Base-by-base conservation (phyloP, 1,140 invertebrate species). In the Bicyclus anynana region DNA sequence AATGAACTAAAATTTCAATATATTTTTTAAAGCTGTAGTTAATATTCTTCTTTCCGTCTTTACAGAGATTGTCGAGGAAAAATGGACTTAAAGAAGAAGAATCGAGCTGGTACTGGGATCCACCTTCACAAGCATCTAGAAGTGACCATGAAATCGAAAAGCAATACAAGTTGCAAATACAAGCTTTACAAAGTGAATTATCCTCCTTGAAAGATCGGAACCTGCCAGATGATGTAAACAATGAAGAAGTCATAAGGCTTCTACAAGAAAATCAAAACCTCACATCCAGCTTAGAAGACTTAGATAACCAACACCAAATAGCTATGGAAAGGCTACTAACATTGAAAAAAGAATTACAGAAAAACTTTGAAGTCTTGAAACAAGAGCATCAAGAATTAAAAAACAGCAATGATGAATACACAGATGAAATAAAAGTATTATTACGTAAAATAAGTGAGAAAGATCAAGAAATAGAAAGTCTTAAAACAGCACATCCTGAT, bases 231-330 rank as follows among this genome's bases (percentile, higher is more conserved):
- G 46, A 67, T 16, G 64, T 59, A 33, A 58, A 65, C 23, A 66
- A 80, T 18, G 73, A 77, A 49, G 75, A 81, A 66, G 17, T 84
- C 3, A 58, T 68, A 54, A 66, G 73, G 18, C 72, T 92, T 12
- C 74, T 75, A 48, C 89, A 88, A 64, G 90, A 89, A 65, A 92
- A 93, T 66, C 81, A 84, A 55, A 89, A 88, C 62, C 74, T 94
- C 23, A 85, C 89, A 4, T 67, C 60, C 5, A 93, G 90, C 59
- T 84, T 95, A 21, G 93, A 94, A 58, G 93, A 95, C 73, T 80
- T 96, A 62, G 94, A 95, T 72, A 88, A 74, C 37, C 94, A 95
- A 74, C 93, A 95, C 72, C 90, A 93, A 60, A 77, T 90, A 60
- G 93, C 93, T 0, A 92, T 94, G 80, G 92, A 93, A 48, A 90